These are phyloP conservation scores for Drosophila azteca DNA, from an alignment of 1,140 invertebrate species.

Conservation along the genomic window DNA sequence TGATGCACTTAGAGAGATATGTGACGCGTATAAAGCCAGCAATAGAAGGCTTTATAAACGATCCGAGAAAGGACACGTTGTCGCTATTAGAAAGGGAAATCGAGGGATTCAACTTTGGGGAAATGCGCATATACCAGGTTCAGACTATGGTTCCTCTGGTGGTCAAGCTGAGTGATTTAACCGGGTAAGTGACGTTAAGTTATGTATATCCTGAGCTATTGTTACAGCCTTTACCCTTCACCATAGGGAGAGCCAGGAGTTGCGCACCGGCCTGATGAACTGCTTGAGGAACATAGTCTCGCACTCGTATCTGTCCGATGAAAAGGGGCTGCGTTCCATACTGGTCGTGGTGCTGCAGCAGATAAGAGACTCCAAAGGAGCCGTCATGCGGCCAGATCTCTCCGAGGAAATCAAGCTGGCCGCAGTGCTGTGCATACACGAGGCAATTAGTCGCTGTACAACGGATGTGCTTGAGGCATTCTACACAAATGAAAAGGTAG, in stretches of 20 bases:
- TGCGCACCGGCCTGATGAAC: constrained; percentile 63
- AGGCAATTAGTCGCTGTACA: constrained; percentile 53
- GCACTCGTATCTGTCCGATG: constrained; percentile 58
- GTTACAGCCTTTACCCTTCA: not conserved
- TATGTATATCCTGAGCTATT: not conserved
- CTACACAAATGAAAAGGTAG: constrained; percentile 50
- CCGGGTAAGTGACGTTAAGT: constrained; percentile 46
- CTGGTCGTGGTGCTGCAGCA: constrained; percentile 70
- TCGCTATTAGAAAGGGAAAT: constrained; percentile 57
- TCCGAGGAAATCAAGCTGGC: constrained; percentile 81
- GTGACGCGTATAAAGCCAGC: constrained; percentile 83
- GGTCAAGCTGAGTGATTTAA: constrained; percentile 69
- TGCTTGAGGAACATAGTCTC: constrained; percentile 64
- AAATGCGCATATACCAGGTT: constrained; percentile 71
- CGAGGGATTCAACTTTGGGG: constrained; percentile 62
- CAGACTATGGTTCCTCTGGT: constrained; percentile 74
- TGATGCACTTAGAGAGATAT: constrained; percentile 74
- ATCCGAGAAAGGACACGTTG: constrained; percentile 59
- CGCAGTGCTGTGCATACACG: constrained; percentile 57
- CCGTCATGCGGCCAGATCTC: constrained; percentile 46
- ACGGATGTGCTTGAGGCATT: constrained; percentile 73
- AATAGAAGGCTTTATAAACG: constrained; percentile 64
- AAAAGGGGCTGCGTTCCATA: constrained; percentile 67
- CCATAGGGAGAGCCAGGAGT: constrained; percentile 64
- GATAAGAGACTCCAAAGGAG: constrained; percentile 53